Evolutionary conservation across 2,888 invertebrate species (phyloP), one percentile per base, ranked within the genome.

Genomic region (Polietes domitor): DNA sequence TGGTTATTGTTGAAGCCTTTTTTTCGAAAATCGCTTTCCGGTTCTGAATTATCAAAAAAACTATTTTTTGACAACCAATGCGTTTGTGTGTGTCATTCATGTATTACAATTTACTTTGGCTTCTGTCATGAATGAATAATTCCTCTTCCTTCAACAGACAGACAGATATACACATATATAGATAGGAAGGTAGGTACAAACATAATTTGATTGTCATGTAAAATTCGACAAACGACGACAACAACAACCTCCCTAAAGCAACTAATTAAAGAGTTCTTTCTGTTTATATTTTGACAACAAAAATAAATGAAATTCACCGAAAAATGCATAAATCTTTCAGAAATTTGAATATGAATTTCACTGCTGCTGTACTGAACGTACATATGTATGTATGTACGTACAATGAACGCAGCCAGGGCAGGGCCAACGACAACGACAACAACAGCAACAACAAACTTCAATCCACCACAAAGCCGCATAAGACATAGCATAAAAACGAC

Each of bases 251-350:
- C n/a, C n/a, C n/a, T n/a, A 37, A 71, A 55, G 63, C 71, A 53
- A 80, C 80, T 81, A 81, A 84, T 84, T 84, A 84, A 73, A 53
- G 26, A 70, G 24, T 71, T 53, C 74, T 47, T 71, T 53, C 74
- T 47, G 61, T 50, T 77, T 9, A 78, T 47, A 41, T 73, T 78
- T 75, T 58, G 58, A 65, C 63, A 77, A 77, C 32, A 43, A 70
- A 74, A 80, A 80, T 80, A 74, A 63, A 74, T 74, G 53, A 73
- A 68, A 73, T 77, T 68, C 70, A 75, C 58, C 10, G 26, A 73
- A 75, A 75, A 75, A 61, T 15, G 65, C 77, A 81, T 76, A 78
- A 84, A 84, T 84, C 80, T 81, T 50, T 68, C 68, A 28, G 43
- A 80, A n/a, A 65, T 81, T 72, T 61, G 21, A 83, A 78, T 72